These are phyloP conservation scores for Triops cancriformis DNA, from an alignment of 1,140 invertebrate species.

Conservation along the genomic window DNA sequence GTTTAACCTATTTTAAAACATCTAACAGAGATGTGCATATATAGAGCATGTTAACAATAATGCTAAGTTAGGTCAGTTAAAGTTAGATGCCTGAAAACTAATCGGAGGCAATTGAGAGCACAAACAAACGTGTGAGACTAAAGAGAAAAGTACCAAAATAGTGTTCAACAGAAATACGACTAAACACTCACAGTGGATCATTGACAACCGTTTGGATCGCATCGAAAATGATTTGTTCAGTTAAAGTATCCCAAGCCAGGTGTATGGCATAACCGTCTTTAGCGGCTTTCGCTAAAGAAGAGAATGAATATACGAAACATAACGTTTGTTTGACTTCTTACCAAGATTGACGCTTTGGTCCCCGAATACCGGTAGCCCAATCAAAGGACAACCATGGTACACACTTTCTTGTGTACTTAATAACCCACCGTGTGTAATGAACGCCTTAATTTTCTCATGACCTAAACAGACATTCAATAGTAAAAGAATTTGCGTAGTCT, in stretches of 20 bases:
- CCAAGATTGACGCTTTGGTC: constrained; percentile 30
- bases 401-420: constrained; percentile 43
- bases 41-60: no score
- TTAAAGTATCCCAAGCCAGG: constrained; percentile 24
- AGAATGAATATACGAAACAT: background rate
- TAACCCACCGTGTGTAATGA: constrained; percentile 43
- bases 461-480: no score
- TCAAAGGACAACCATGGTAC: constrained; percentile 41
- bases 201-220: constrained; percentile 19
- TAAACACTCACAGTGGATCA: constrained; percentile 22
- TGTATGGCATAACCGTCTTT: constrained; percentile 24
- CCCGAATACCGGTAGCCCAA: constrained; percentile 42
- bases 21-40: no score
- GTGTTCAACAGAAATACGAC: no score
- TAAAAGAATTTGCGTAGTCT: constrained; percentile 26
- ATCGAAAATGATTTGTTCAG: constrained; percentile 22
- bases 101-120: no score
- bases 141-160: no score
- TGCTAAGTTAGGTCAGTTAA: background rate
- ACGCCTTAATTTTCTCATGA: constrained; percentile 35
- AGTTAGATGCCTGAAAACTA: no score
- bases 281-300: constrained; percentile 16
- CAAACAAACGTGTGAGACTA: no score
- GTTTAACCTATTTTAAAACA: background rate
- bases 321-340: background rate